A percentile compares a stretch with the other conserved stretches of the same genome.
Conservation (phyloP, 2,797 vertebrate species). For the Mus spretus region DNA sequence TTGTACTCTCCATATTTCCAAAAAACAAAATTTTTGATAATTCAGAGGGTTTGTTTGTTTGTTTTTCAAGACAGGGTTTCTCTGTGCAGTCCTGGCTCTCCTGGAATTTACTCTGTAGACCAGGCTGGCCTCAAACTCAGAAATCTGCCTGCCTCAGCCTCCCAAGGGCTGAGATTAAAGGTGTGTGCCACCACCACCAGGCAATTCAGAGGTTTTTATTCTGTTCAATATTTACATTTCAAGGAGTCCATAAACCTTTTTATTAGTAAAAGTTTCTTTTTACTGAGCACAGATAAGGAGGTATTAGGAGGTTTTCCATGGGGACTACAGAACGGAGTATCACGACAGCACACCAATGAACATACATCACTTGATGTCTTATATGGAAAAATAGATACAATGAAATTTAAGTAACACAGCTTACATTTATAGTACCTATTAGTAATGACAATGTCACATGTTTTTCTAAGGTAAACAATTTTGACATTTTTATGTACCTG, state of each 20-base stretch:
- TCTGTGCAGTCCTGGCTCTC: too few relatives aligned
- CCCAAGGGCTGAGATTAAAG: too few relatives aligned
- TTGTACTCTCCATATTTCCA: neutral
- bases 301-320: neutral
- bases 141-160: too few relatives aligned
- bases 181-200: too few relatives aligned
- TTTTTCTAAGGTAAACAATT: neutral
- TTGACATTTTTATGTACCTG: neutral
- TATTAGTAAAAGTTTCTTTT: too few relatives aligned
- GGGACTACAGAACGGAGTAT: neutral
- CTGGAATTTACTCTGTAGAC: too few relatives aligned
- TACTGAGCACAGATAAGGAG: neutral
- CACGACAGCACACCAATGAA: neutral
- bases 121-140: too few relatives aligned
- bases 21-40: neutral
- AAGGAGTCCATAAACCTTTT: neutral
- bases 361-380: neutral
- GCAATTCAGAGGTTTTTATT: neutral
- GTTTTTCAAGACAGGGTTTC: too few relatives aligned
- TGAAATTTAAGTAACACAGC: neutral
- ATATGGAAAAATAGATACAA: neutral
- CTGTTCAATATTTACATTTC: neutral
- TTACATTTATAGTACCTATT: neutral
- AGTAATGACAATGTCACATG: neutral
- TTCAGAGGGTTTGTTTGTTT: neutral